A percentile compares a stretch with the other conserved stretches of the same genome.
phyloP scores from a whole-genome alignment of 1,140 invertebrate genomes.

The Homarus americanus region DNA sequence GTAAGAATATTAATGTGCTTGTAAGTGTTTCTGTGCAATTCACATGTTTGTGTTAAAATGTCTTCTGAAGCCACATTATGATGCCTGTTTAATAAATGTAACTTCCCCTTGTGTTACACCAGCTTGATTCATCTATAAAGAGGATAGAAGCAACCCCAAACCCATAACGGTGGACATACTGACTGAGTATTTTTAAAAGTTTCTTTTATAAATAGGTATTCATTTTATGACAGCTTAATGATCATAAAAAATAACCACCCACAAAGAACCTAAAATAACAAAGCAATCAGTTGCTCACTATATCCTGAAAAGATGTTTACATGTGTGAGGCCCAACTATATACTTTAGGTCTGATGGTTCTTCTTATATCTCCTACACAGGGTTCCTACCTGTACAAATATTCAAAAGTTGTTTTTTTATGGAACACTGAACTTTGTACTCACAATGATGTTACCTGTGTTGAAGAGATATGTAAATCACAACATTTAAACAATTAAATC shows the following conservation, averaged over 20 bases:
- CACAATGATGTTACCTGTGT: conserved; percentile 44
- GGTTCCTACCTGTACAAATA: conserved; percentile 25
- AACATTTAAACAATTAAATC: conserved; percentile 25
- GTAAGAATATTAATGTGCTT: not conserved
- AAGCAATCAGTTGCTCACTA: not conserved
- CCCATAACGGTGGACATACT: not conserved
- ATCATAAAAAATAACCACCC: not conserved
- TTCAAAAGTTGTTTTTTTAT: conserved; percentile 25
- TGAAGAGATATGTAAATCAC: conserved; percentile 13
- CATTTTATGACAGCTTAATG: not conserved
- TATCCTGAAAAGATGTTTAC: not conserved
- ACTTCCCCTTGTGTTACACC: not conserved
- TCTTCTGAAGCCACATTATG: conserved; percentile 3
- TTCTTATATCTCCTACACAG: not conserved
- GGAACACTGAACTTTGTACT: conserved; percentile 56
- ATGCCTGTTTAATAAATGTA: conserved; percentile 6
- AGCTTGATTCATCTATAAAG: not conserved
- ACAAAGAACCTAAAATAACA: not conserved
- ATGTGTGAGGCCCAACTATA: not conserved
- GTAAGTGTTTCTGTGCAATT: not conserved
- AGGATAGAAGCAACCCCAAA: not conserved
- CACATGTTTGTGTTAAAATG: not conserved
- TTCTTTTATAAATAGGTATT: not conserved
- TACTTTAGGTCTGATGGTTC: not conserved
- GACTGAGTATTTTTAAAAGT: not conserved